Conservation (phyloP, 2,113 vertebrate genomes). For the Naja naja region DNA sequence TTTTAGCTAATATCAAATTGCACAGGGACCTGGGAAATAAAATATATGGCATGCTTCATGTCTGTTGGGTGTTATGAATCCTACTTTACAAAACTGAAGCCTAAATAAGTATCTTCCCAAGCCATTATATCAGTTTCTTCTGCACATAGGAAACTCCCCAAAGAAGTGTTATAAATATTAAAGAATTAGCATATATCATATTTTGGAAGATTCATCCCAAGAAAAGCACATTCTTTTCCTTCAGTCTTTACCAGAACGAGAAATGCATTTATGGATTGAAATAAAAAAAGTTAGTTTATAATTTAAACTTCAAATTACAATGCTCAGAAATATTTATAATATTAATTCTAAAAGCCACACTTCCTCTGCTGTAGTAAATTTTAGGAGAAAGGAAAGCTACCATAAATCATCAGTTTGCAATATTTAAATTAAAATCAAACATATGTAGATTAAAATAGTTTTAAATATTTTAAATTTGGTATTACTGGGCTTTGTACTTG, state of each 20-base stretch:
- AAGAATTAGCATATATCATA: slow-evolving; percentile 26
- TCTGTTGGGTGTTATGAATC: slow-evolving; percentile 12
- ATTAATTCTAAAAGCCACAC: neutral
- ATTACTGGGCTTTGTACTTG: no score
- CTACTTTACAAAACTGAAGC: neutral
- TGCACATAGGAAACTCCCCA: slow-evolving; percentile 3
- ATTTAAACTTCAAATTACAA: neutral
- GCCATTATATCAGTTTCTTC: neutral
- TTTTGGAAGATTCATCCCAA: neutral
- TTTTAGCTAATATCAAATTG: neutral
- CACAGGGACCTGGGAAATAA: slow-evolving; percentile 7
- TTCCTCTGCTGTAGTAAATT: neutral
- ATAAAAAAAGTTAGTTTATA: neutral
- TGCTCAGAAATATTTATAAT: neutral
- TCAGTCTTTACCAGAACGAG: neutral
- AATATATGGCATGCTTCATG: neutral
- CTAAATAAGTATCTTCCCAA: neutral
- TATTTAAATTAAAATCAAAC: neutral
- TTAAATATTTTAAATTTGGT: no score
- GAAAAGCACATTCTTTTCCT: slow-evolving; percentile 1
- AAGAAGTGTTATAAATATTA: slow-evolving; percentile 14
- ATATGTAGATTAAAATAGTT: neutral
- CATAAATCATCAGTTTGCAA: neutral
- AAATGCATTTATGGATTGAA: neutral
- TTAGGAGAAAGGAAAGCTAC: neutral